phyloP scores from a whole-genome alignment of 1,140 invertebrate genomes.

The Aphis craccivora region DNA sequence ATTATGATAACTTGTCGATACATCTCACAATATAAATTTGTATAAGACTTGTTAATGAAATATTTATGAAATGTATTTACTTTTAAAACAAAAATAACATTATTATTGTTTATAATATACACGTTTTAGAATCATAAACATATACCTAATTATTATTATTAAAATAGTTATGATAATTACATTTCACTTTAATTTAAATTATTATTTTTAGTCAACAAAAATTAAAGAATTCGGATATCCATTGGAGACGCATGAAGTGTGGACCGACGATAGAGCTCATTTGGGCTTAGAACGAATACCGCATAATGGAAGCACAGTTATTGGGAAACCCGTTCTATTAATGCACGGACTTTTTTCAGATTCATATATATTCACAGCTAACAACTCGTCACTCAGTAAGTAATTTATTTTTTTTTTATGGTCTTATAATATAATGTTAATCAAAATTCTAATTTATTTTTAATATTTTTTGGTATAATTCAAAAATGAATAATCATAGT shows the following conservation, averaged over 20 bases:
- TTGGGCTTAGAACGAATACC: conserved; percentile 65
- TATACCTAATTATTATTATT: background rate
- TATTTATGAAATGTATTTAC: background rate
- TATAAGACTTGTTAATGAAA: background rate
- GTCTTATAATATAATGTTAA: background rate
- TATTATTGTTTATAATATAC: background rate
- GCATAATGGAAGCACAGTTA: conserved; percentile 59
- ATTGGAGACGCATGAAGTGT: background rate
- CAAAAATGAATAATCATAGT: too few species aligned
- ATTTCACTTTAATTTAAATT: background rate
- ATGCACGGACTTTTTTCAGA: conserved; percentile 81
- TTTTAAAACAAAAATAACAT: background rate
- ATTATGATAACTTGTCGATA: background rate
- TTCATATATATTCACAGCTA: conserved; percentile 72
- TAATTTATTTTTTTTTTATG: background rate
- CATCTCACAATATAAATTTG: background rate
- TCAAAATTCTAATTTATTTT: background rate
- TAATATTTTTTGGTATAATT: background rate
- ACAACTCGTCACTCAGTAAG: conserved; percentile 57
- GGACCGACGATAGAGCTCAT: background rate
- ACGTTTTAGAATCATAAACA: background rate
- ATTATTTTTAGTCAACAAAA: background rate
- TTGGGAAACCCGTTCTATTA: conserved; percentile 68
- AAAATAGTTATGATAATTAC: background rate
- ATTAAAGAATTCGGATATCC: conserved; percentile 10